A percentile compares a stretch with the other conserved stretches of the same genome.
Conservation (phyloP, 2,888 invertebrate genomes). For the Aphelenchoides bicaudatus region DNA sequence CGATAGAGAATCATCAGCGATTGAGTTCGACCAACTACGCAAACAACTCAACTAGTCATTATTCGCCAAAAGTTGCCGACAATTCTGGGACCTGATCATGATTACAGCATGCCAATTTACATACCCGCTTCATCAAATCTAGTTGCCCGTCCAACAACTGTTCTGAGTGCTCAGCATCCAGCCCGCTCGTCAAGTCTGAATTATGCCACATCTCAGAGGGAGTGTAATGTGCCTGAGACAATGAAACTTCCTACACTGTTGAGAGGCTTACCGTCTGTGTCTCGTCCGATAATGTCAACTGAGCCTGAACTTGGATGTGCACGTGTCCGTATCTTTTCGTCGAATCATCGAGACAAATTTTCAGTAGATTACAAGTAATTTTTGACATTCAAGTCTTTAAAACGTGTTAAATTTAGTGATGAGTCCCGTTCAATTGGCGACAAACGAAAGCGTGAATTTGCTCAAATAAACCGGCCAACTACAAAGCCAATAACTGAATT, state of each 20-base stretch:
- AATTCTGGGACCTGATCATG: no score
- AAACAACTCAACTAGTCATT: no score
- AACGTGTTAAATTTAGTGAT: not conserved
- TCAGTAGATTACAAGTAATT: not conserved
- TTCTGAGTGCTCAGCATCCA: no score
- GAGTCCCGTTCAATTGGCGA: slow-evolving; percentile 3
- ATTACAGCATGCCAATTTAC: no score
- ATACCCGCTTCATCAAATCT: no score
- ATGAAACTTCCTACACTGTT: slow-evolving; percentile 19
- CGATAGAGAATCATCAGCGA: no score
- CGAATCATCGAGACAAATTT: not conserved
- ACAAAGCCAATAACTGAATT: not conserved
- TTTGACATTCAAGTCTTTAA: not conserved
- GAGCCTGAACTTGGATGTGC: no score
- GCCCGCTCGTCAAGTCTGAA: slow-evolving; percentile 1
- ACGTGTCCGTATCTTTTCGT: not conserved
- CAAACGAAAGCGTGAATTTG: slow-evolving; percentile 2
- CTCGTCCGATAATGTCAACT: no score
- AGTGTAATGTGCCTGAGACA: slow-evolving; percentile 5
- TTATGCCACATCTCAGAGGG: slow-evolving; percentile 16
- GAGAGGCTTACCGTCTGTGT: no score
- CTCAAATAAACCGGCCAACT: not conserved
- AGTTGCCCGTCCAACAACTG: no score
- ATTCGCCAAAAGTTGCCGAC: no score
- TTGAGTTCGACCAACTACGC: no score